These are phyloP conservation scores for Thecocarcelia acutangulata DNA, from an alignment of 2,888 invertebrate species.

Conservation along the genomic window DNA sequence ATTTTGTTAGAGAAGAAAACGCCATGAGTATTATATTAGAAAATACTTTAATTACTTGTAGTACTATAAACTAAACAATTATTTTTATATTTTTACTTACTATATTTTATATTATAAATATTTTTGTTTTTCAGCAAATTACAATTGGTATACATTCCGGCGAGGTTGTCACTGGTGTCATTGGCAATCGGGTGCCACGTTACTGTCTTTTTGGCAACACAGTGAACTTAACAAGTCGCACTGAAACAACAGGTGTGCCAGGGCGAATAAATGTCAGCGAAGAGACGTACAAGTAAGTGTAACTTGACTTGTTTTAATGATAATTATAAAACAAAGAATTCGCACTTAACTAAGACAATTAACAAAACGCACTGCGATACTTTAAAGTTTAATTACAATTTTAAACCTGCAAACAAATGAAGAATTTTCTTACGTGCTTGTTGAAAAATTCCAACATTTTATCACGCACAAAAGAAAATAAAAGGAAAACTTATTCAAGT, in stretches of 20 bases:
- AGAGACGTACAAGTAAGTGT: slow-evolving; percentile 91
- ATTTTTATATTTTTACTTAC: too few species aligned
- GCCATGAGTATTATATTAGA: too few species aligned
- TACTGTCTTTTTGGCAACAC: slow-evolving; percentile 97
- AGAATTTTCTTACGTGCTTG: too few species aligned
- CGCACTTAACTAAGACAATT: not conserved
- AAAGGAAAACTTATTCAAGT: not conserved
- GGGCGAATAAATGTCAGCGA: slow-evolving; percentile 96
- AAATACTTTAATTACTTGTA: too few species aligned
- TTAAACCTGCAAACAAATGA: not conserved
- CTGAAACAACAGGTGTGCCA: slow-evolving; percentile 94
- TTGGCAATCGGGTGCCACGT: slow-evolving; percentile 96
- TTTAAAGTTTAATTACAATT: not conserved
- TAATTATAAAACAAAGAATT: not conserved
- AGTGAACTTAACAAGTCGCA: slow-evolving; percentile 95
- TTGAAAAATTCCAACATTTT: too few species aligned
- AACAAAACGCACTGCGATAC: not conserved
- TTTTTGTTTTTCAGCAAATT: slow-evolving; percentile 85
- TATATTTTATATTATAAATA: too few species aligned
- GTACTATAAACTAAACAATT: too few species aligned
- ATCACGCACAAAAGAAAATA: not conserved
- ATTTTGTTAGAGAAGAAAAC: too few species aligned
- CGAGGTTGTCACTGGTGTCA: slow-evolving; percentile 96
- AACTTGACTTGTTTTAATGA: slow-evolving; percentile 1
- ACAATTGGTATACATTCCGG: slow-evolving; percentile 97